Base-by-base conservation (phyloP, 2,888 invertebrate genomes). In the Drosophila affinis region DNA sequence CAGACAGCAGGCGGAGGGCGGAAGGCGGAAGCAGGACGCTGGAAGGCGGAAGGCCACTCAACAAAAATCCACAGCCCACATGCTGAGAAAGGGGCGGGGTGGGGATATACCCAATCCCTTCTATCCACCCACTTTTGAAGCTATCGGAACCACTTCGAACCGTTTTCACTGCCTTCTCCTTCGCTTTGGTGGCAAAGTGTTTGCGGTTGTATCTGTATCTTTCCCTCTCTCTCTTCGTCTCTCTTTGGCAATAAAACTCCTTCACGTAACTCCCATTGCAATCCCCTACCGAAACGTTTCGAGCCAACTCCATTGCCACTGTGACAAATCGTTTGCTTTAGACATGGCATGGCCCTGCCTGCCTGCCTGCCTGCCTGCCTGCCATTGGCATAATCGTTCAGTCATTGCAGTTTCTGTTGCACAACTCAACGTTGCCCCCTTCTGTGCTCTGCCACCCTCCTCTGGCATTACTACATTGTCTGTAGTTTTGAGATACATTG, bases 291-390 rank as follows among this genome's bases (percentile, higher is more conserved):
- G 21, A 4, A 24, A 24, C 24, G 5, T 24, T 24, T 24, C 24
- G 24, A 62, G 3, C 32, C 49, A 65, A 67, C 71, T 67, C 49
- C 65, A 67, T 49, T 72, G 87, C 44, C 78, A 70, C 70, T 81
- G 89, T 89, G 84, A 89, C 84, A 85, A 89, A 85, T 85, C 88
- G 89, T 85, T 85, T 85, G 88, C 82, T 79, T 83, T 83, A 87
- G 89, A 83, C 83, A 62, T 81, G 73, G 68, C 61, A 24, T 52
- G 76, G 79, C 76, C 85, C 27, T 27, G 27, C 27, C 21, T 21
- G 21, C 27, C 27, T 27, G 27, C 85, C 27, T 27, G 27, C 27
- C 21, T 21, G 21, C 27, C 27, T 27, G 27, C 60, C 56, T 78
- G 79, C 77, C 85, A 78, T 86, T 78, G 85, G 89, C 89, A 83